phyloP scores from a whole-genome alignment of 2,113 vertebrate species.

The Ursus arctos region DNA sequence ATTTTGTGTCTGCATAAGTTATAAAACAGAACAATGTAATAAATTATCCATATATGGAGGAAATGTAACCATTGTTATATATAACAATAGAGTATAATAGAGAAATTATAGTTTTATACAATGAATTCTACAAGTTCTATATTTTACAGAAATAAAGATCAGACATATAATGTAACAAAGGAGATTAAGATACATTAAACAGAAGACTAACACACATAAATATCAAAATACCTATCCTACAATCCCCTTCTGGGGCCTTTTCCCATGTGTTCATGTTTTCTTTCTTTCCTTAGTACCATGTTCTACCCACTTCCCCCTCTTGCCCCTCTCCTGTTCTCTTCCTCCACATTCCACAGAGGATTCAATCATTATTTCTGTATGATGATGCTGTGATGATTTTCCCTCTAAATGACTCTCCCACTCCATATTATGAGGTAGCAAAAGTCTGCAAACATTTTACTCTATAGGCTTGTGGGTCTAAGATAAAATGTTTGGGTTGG shows the following conservation, averaged over 20 bases:
- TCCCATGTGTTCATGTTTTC: not conserved
- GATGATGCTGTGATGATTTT: not conserved
- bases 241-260: not conserved
- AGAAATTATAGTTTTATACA: slow-evolving; percentile 12
- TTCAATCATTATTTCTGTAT: not conserved
- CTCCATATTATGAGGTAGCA: not conserved
- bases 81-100: slow-evolving; percentile 9
- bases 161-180: not conserved
- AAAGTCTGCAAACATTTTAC: not conserved
- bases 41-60: not conserved
- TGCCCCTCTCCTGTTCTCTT: not conserved
- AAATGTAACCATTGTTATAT: not conserved
- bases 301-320: not conserved
- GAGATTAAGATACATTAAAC: slow-evolving; percentile 8
- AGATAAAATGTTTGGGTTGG: not conserved
- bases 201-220: not conserved
- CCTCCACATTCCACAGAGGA: no score
- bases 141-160: slow-evolving; percentile 21
- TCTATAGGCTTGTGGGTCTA: not conserved
- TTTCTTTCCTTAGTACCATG: not conserved
- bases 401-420: not conserved
- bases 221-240: not conserved
- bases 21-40: not conserved
- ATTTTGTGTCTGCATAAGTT: slow-evolving; percentile 42
- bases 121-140: not conserved